These are phyloP conservation scores for Drosophila ambigua DNA, from an alignment of 1,140 invertebrate species.

Conservation along the genomic window DNA sequence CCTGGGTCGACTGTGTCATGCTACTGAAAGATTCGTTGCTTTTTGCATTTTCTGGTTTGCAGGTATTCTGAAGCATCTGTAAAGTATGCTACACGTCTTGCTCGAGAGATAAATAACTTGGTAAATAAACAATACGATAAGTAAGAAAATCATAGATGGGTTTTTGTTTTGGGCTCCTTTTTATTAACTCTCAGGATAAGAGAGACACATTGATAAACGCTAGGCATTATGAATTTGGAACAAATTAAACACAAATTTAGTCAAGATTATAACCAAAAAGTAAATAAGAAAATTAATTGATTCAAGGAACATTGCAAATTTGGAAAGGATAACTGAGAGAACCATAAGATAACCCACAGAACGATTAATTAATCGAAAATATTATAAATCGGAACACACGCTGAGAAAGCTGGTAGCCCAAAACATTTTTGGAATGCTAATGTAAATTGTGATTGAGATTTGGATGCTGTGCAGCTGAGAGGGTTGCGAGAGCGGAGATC, in stretches of 20 bases:
- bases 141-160: slow-evolving; percentile 6
- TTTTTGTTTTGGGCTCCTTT: slow-evolving; percentile 68
- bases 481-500: slow-evolving; percentile 12
- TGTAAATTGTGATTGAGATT: slow-evolving; percentile 7
- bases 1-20: slow-evolving; percentile 30
- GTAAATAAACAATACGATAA: slow-evolving; percentile 6
- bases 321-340: slow-evolving; percentile 30
- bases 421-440: slow-evolving; percentile 32
- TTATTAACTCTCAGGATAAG: slow-evolving; percentile 22
- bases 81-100: slow-evolving; percentile 66
- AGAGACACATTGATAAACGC: slow-evolving; percentile 30
- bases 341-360: slow-evolving; percentile 2
- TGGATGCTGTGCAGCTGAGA: not conserved
- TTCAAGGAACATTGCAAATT: slow-evolving; percentile 18
- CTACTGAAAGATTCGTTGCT: slow-evolving; percentile 75
- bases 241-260: slow-evolving; percentile 50
- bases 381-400: slow-evolving; percentile 7
- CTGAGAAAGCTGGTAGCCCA: slow-evolving; percentile 11
- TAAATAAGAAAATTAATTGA: slow-evolving; percentile 9
- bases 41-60: slow-evolving; percentile 30
- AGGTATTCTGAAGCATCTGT: slow-evolving; percentile 44
- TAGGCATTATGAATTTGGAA: slow-evolving; percentile 51
- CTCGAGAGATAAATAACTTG: slow-evolving; percentile 1
- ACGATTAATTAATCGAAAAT: slow-evolving; percentile 5
- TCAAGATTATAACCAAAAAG: slow-evolving; percentile 4